A percentile compares a stretch with the other conserved stretches of the same genome.
Evolutionary conservation across 2,113 vertebrate genomes (phyloP).

Genomic region (Tetrax tetrax): DNA sequence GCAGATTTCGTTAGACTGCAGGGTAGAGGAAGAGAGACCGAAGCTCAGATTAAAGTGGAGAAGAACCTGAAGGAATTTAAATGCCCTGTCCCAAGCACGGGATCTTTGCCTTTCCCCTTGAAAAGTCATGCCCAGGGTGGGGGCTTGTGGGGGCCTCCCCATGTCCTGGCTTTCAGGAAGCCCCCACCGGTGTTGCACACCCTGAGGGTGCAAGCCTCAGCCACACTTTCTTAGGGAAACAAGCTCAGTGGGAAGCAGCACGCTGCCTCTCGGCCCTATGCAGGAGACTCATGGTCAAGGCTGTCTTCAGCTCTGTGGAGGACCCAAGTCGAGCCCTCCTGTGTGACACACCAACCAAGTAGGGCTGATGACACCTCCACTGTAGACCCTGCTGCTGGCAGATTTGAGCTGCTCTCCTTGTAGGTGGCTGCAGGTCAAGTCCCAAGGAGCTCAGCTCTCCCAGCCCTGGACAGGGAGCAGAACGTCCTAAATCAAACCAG

Average conservation of each 20-base stretch:
- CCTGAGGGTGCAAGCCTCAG: background rate
- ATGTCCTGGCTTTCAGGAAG: background rate
- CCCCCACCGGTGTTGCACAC: rapidly evolving
- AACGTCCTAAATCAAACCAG: background rate
- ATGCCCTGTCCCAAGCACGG: background rate
- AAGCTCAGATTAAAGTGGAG: background rate
- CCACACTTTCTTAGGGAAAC: background rate
- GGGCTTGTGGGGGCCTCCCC: rapidly evolving
- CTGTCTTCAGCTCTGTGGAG: background rate
- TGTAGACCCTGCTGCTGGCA: background rate
- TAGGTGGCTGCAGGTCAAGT: background rate
- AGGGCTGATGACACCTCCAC: background rate
- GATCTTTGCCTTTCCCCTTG: background rate
- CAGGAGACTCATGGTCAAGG: background rate
- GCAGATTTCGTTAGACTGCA: background rate
- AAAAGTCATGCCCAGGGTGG: background rate
- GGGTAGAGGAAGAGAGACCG: rapidly evolving
- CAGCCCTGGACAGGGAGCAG: rapidly evolving
- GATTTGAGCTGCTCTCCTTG: background rate
- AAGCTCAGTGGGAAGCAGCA: rapidly evolving
- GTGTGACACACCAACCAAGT: rapidly evolving
- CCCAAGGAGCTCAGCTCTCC: background rate
- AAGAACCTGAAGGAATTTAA: background rate
- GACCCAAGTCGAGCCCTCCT: background rate
- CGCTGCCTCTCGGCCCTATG: background rate